Evolutionary conservation across 2,797 vertebrate species (phyloP).

Genomic region (Diplodus sargus): DNA sequence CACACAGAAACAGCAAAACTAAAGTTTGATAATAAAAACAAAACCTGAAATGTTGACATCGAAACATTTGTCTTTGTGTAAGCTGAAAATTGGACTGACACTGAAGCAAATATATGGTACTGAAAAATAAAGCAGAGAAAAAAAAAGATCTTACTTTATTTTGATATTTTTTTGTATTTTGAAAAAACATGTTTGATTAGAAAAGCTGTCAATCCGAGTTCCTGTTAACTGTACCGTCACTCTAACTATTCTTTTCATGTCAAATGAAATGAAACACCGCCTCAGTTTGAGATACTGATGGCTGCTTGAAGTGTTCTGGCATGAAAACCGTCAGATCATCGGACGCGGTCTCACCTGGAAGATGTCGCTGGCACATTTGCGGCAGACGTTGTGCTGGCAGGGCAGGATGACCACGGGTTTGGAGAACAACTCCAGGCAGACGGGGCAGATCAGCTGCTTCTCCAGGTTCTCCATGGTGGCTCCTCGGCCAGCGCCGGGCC

Average conservation of each 20-base stretch:
- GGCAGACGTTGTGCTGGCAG: constrained; percentile 89
- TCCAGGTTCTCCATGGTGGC: constrained; percentile 88
- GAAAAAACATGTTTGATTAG: background rate
- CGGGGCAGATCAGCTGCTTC: constrained; percentile 86
- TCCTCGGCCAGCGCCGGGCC: constrained; percentile 43
- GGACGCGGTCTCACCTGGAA: constrained; percentile 81
- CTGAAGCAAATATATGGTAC: no score
- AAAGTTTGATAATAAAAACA: no score
- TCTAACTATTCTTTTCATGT: no score
- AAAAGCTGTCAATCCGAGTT: background rate
- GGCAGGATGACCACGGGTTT: constrained; percentile 89
- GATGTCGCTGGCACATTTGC: constrained; percentile 88
- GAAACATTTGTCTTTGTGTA: no score
- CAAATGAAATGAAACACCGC: background rate
- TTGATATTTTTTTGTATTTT: no score
- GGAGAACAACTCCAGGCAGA: constrained; percentile 86
- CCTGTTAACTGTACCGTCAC: no score
- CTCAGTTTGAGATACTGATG: background rate
- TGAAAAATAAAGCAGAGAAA: no score
- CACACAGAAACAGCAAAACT: no score
- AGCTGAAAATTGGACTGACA: no score
- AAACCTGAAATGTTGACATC: no score
- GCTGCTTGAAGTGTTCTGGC: no score
- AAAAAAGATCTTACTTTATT: no score
- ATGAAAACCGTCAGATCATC: background rate